Evolutionary conservation across 2,888 invertebrate species (phyloP).

Genomic region (Hypomecis punctinalis): DNA sequence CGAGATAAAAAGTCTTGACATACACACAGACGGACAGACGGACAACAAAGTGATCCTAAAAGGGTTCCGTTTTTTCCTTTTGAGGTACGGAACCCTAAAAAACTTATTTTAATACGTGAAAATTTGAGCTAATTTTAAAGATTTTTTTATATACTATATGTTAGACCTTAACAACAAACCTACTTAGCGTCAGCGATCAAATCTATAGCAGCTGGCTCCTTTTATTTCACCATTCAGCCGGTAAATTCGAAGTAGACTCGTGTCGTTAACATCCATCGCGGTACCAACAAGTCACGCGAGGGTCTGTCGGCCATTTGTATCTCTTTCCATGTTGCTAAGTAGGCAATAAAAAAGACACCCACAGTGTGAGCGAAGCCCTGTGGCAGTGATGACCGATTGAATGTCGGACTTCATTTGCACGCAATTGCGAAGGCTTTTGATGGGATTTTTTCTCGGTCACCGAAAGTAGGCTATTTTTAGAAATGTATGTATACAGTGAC

Average conservation of each 20-base stretch:
- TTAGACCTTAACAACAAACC: constrained; percentile 23
- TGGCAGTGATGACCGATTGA: constrained; percentile 22
- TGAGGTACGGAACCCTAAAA: no score
- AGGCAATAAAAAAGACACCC: constrained; percentile 30
- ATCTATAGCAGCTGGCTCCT: constrained; percentile 43
- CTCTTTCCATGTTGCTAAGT: constrained; percentile 37
- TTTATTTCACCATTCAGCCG: constrained; percentile 42
- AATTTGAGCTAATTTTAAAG: no score
- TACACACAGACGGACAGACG: no score
- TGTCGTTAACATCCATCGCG: constrained; percentile 42
- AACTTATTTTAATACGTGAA: no score
- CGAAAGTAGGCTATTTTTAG: no score
- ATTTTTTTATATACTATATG: no score
- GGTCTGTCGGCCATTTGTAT: constrained; percentile 39
- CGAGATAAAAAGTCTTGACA: no score
- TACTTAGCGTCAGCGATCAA: constrained; percentile 40
- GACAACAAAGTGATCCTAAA: no score
- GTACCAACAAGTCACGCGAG: constrained; percentile 43
- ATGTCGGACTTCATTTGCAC: constrained; percentile 19
- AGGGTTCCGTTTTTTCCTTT: no score
- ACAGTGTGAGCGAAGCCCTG: constrained; percentile 30
- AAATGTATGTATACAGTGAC: no score
- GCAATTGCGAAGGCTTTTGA: constrained; percentile 2
- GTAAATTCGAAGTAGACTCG: constrained; percentile 42
- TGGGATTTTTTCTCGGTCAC: no score